Evolutionary conservation across 1,140 invertebrate genomes (phyloP), one percentile per base, ranked within the genome.

Genomic region (Drosophila trapezifrons): DNA sequence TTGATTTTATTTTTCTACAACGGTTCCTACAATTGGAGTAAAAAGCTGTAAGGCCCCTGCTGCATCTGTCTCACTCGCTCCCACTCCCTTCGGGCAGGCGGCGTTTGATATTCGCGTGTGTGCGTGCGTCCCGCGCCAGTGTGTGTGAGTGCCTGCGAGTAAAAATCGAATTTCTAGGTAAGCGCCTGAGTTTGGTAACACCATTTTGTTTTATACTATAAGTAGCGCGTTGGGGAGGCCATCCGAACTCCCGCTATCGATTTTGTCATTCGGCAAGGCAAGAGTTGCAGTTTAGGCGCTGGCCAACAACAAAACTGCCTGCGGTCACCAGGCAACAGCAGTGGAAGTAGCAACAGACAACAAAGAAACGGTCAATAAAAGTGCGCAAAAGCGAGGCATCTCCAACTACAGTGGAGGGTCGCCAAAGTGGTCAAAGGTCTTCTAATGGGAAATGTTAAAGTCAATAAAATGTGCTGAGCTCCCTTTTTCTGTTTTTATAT

Each of bases 1-100:
- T 90, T 92, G 83, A 92, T 92, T 91, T 92, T 92, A 78, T 92
- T 92, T 92, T 92, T 91, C 87, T 92, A 92, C 70, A 92, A 92
- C 89, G 91, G 91, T 78, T 92, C 91, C 51, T 92, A 92, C 76
- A 92, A 92, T 91, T 92, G 91, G 91, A 92, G 80, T 92, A 92
- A 90, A 87, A 91, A 90, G 77, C 71, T 82, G 51, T 92, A 92
- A 91, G 54, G 29, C 35, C 17, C 18, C 32, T 18, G 55, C 42
- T 37, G 60, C 55, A 42, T 1, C 38, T 20, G 20, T 29, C 15
- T 42, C 27, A 55, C 54, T 25, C 35, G 43, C 25, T 49, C 35
- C 43, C 38, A 42, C 47, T 49, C 25, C 46, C 59, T 37, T n/a
- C 47, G 67, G 67, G 70, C 76, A 76, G 69, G 58, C 80, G 72